Evolutionary conservation across 30 jellyfish, hydroid and myxozoan species (phyloP), one percentile per base, ranked within the genome.

Genomic region (Clytia hemisphaerica): DNA sequence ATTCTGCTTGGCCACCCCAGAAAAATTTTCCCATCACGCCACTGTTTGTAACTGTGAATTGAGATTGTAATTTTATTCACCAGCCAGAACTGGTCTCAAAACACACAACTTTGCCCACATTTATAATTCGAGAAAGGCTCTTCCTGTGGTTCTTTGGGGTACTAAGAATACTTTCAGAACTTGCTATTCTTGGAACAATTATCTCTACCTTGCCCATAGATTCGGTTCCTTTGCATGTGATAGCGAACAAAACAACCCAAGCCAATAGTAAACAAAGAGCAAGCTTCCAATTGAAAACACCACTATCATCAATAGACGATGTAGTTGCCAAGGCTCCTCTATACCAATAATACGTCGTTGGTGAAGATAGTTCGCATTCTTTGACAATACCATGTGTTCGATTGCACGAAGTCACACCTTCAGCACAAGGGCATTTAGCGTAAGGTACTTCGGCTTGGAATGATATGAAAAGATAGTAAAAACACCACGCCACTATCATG

Each of bases 261-360:
- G 97, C 92, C 18, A 79, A 78, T 27, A 79, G 54, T 18, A 87
- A 85, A 75, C 97, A 87, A 0, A 88, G 80, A n/a, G 78, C 79
- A 74, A 87, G 64, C 62, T 87, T 75, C 93, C 93, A 76, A 48
- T 79, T 79, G 70, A 87, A 42, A 7, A 88, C 94, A 32, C 97
- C 97, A 3, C 94, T 85, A n/a, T 87, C 94, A 2, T 77, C 95
- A 42, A 85, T 82, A n/a, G n/a, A n/a, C n/a, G n/a, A n/a, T n/a
- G n/a, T 25, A 71, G 86, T 10, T 24, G 29, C 59, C 62, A 27
- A 18, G 37, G 25, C 19, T 6, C 5, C 16, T 0, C 27, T 75
- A 0, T 75, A 83, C 95, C 95, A 83, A 71, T 73, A 83, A 59
- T 65, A 83, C 33, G 89, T 71, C 21, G 96, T 85, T 10, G 96